Evolutionary conservation across 2,113 vertebrate species (phyloP), one percentile per base, ranked within the genome.

Genomic region (Martes martes): DNA sequence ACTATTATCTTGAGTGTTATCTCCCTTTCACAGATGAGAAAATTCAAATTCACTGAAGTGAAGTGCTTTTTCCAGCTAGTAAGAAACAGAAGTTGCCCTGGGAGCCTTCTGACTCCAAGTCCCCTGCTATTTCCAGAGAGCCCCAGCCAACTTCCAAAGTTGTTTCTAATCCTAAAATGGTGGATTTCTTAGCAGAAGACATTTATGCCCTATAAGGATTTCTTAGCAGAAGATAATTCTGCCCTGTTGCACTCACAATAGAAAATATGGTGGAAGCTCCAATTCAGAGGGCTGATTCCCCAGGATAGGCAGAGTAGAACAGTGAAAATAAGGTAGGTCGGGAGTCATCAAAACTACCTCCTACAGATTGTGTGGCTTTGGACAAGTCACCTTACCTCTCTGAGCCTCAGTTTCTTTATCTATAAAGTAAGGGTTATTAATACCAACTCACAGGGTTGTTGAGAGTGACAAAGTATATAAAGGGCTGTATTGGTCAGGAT

Each of bases 251-350:
- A 11, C 7, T 45, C 1, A 31, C 45, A 24, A 39, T 31, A 42
- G 7, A 61, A 74, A 80, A 33, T 61, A 36, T 26, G 9, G 6
- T 1, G 2, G 21, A 50, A 45, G 50, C 13, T 80, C 80, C 45
- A 4, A 36, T 23, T 39, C 23, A n/a, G 86, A 76, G 36, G 81
- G 45, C 65, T n/a, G 36, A 2, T 5, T 74, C 21, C 47, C 39
- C 4, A 7, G 65, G 63, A 73, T 7, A 76, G 80, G 16, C 31
- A 50, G 26, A 63, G 39, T 24, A n/a, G n/a, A 33, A 4, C 16
- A 1, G 31, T 21, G 45, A 14, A 63, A 55, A 50, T 0, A 52
- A 6, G 13, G 28, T n/a, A 31, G 55, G 1, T 26, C 4, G 1
- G 10, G 11, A 52, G 21, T 74, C 50, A n/a, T 50, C 59, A 33